A percentile compares a stretch with the other conserved stretches of the same genome.
Conservation (phyloP, 2,113 vertebrate genomes). For the Ahaetulla prasina region DNA sequence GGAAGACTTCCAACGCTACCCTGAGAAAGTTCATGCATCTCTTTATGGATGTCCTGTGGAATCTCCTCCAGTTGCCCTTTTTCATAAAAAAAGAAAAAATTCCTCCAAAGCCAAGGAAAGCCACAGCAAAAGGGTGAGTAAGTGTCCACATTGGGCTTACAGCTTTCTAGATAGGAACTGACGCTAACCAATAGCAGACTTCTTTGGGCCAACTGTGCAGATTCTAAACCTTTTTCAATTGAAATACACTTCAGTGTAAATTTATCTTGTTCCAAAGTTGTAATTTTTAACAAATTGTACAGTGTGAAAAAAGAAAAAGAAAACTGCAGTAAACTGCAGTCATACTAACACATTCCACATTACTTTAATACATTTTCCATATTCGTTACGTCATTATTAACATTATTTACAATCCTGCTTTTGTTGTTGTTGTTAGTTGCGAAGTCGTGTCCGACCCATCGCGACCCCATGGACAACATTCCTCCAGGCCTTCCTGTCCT, state of each 20-base stretch:
- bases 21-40: slow-evolving; percentile 81
- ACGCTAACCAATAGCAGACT: not conserved
- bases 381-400: not conserved
- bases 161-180: not conserved
- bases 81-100: slow-evolving; percentile 72
- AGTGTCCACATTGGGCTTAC: not conserved
- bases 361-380: not conserved
- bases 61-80: slow-evolving; percentile 73
- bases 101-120: slow-evolving; percentile 73
- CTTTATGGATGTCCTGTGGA: slow-evolving; percentile 89
- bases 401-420: not conserved
- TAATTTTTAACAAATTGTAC: not conserved
- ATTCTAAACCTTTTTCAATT: not conserved
- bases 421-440: no score
- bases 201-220: not conserved
- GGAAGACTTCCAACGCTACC: slow-evolving; percentile 92
- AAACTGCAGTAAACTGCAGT: not conserved
- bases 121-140: slow-evolving; percentile 77
- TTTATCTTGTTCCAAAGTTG: not conserved
- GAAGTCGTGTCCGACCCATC: no score
- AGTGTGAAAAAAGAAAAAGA: not conserved
- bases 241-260: not conserved
- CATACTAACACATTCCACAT: not conserved
- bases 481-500: no score
- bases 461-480: no score